phyloP scores from a whole-genome alignment of 2,797 vertebrate species.

The Sparidentex hasta region DNA sequence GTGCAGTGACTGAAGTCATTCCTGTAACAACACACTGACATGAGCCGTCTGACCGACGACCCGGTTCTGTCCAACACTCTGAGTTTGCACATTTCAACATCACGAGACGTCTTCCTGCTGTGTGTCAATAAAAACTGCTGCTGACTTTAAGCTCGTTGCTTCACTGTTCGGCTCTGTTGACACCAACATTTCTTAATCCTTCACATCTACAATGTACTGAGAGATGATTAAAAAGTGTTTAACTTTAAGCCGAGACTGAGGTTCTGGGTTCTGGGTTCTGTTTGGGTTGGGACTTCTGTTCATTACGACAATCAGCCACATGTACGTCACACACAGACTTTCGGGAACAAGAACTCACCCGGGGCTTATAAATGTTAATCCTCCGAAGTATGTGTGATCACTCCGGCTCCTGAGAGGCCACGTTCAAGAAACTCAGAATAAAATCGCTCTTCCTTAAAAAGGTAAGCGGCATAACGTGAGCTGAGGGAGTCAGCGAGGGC shows the following conservation, averaged over 20 bases:
- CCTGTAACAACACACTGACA: background rate
- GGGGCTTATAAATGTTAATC: slow-evolving; percentile 46
- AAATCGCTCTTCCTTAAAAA: background rate
- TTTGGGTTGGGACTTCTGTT: background rate
- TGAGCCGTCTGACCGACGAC: background rate
- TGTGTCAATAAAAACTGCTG: slow-evolving; percentile 47
- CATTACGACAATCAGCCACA: background rate
- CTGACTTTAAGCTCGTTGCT: slow-evolving; percentile 20
- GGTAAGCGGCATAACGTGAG: background rate
- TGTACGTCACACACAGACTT: background rate
- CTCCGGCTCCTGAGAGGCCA: background rate
- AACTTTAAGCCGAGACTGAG: too few species aligned
- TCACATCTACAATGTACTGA: background rate
- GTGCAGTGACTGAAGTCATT: background rate
- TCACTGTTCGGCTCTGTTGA: slow-evolving; percentile 21
- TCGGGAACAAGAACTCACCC: background rate
- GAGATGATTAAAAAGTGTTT: background rate
- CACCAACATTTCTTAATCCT: slow-evolving; percentile 25
- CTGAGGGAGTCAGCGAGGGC: background rate
- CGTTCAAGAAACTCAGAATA: background rate
- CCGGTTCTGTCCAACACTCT: background rate
- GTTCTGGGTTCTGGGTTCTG: background rate
- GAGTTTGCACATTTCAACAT: slow-evolving; percentile 31
- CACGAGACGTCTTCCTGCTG: slow-evolving; percentile 22
- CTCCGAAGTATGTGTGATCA: slow-evolving; percentile 31